Conservation (phyloP, 2,888 invertebrate species). For the Steinernema hermaphroditum region DNA sequence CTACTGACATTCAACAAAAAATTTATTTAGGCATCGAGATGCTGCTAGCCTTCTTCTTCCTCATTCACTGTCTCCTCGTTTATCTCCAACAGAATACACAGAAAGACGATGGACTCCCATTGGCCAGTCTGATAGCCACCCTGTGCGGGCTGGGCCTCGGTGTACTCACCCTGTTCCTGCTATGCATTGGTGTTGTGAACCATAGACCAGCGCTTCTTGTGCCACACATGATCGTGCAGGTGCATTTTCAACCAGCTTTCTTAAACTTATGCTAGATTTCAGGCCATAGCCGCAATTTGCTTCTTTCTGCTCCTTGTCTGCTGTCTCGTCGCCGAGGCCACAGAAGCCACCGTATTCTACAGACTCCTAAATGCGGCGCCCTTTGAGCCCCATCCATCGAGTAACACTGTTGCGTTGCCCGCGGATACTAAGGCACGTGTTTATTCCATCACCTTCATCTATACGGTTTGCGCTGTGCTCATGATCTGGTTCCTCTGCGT, state of each 20-base stretch:
- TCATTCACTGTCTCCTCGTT: slow-evolving; percentile 63
- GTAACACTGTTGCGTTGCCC: slow-evolving; percentile 58
- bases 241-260: too few species aligned
- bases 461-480: slow-evolving; percentile 53
- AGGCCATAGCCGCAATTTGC: slow-evolving; percentile 56
- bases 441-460: slow-evolving; percentile 56
- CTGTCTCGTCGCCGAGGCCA: slow-evolving; percentile 59
- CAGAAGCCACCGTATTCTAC: slow-evolving; percentile 62
- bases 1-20: neutral
- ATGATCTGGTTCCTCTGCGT: slow-evolving; percentile 62
- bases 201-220: slow-evolving; percentile 59
- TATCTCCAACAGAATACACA: slow-evolving; percentile 58
- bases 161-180: slow-evolving; percentile 50
- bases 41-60: slow-evolving; percentile 58
- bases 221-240: slow-evolving; percentile 65
- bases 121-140: slow-evolving; percentile 22
- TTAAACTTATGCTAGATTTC: too few species aligned
- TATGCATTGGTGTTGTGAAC: slow-evolving; percentile 57
- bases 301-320: slow-evolving; percentile 55
- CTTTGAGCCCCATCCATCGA: slow-evolving; percentile 59
- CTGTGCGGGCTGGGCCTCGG: slow-evolving; percentile 46
- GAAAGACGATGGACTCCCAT: slow-evolving; percentile 7
- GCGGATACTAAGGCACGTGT: slow-evolving; percentile 50
- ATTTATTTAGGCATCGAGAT: slow-evolving; percentile 47
- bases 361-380: slow-evolving; percentile 63